These are phyloP conservation scores for Pluvianellus socialis DNA, from an alignment of 2,113 vertebrate genomes.

Conservation along the genomic window DNA sequence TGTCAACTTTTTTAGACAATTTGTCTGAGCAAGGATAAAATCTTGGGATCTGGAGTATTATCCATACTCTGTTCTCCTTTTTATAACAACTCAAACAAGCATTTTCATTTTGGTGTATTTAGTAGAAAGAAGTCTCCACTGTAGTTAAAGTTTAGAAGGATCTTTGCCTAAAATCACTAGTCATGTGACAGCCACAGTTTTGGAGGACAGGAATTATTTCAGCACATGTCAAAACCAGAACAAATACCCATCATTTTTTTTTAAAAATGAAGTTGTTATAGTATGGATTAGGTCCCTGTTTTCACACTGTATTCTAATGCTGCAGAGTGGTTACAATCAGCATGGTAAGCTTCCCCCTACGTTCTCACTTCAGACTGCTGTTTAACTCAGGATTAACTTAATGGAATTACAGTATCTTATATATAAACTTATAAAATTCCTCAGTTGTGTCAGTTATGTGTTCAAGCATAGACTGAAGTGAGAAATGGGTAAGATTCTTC, in stretches of 20 bases:
- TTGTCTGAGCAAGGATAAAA: neutral
- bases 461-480: neutral
- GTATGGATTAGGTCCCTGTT: neutral
- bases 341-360: neutral
- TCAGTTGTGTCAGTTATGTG: neutral
- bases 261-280: neutral
- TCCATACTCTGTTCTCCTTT: neutral
- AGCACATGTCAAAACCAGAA: neutral
- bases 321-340: neutral
- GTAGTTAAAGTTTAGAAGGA: neutral
- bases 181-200: neutral
- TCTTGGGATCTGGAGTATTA: neutral
- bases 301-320: neutral
- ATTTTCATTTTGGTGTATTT: neutral
- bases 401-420: neutral
- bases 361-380: neutral
- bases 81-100: neutral
- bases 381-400: neutral
- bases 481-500: neutral
- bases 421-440: neutral
- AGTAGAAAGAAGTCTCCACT: neutral
- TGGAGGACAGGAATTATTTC: neutral
- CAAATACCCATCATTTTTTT: neutral
- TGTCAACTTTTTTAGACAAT: neutral
- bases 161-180: neutral